Percentiles rank a stretch among this genome's conserved stretches.
Evolutionary conservation across 2,888 invertebrate genomes (phyloP).

Genomic region (Oegoconia quadripuncta): DNA sequence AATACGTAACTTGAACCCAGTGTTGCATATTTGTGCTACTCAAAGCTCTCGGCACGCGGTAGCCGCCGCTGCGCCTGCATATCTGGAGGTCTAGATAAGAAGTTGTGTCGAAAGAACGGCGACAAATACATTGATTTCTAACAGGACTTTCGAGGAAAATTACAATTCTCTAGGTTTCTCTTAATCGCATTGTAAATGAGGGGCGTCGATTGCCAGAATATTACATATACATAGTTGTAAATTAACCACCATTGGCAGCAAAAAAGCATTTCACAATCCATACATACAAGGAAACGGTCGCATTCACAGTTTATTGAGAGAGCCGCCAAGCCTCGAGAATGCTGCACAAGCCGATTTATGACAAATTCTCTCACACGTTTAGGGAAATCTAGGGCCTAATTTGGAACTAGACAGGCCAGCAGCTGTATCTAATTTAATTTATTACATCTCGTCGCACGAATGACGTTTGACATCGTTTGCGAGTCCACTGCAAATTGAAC

Average conservation of each 20-base stretch:
- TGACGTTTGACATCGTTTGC: conserved; percentile 32
- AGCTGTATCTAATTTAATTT: conserved; percentile 30
- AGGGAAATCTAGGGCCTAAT: conserved; percentile 32
- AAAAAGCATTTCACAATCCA: conserved; percentile 31
- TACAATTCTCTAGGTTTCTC: background rate
- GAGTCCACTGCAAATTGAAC: conserved; percentile 29
- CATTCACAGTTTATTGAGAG: conserved; percentile 29
- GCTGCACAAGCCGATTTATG: conserved; percentile 27
- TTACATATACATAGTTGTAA: conserved; percentile 14
- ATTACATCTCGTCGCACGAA: conserved; percentile 28
- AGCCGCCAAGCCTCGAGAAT: conserved; percentile 20
- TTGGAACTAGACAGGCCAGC: conserved; percentile 26
- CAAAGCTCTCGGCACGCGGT: too few relatives aligned
- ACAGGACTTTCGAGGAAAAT: too few relatives aligned
- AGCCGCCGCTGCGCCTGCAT: too few relatives aligned
- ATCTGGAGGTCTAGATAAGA: too few relatives aligned
- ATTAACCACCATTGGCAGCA: conserved; percentile 25
- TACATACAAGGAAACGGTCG: conserved; percentile 23
- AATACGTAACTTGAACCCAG: too few relatives aligned
- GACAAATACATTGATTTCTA: too few relatives aligned
- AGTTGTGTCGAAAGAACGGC: too few relatives aligned
- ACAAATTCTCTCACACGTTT: conserved; percentile 39
- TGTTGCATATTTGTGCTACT: too few relatives aligned
- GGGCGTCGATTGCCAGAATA: conserved; percentile 13
- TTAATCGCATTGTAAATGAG: background rate